Base-by-base conservation (phyloP, 2,888 invertebrate genomes). In the Metalampra italica region DNA sequence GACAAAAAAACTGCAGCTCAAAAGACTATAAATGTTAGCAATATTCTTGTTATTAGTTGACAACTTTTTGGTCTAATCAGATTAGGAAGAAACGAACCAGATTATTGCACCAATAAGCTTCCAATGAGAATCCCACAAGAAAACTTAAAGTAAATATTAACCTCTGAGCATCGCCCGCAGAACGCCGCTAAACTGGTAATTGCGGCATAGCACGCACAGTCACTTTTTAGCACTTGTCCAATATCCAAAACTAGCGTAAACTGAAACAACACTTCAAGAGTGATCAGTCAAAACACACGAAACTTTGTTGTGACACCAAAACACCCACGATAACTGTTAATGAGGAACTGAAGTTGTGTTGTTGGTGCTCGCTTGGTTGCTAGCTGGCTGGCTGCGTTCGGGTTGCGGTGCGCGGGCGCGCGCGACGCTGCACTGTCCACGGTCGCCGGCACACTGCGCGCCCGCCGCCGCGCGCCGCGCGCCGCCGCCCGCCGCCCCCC, bases 121-220 rank as follows among this genome's bases (percentile, higher is more conserved):
- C 47, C 45, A 43, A 29, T 37, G 14, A 15, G 72, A 80, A 70
- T 76, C 75, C 62, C 64, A 71, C 70, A 64, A 69, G 75, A 76
- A 74, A 67, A 69, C 63, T 66, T 68, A 74, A 68, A 68, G 55
- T 75, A 79, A 81, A 81, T 80, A 78, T 73, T 75, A 84, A 89
- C 89, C 89, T 89, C 73, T 82, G 83, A 87, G 87, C 89, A 89
- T 89, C 82, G 88, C 89, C 89, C 78, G 89, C 82, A 77, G 88
- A 79, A 82, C 82, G 82, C 81, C 77, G 86, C 74, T 86, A 88
- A 77, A 74, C 78, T 73, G 71, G 76, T 68, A 68, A 75, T 73
- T 78, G 85, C 85, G 78, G 86, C 89, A 89, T 87, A 78, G 77
- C 88, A 85, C 83, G 82, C 82, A 69, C 72, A 83, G 82, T 79